Evolutionary conservation across 1,140 invertebrate species (phyloP), one percentile per base, ranked within the genome.

Genomic region (Danaus melanippus): DNA sequence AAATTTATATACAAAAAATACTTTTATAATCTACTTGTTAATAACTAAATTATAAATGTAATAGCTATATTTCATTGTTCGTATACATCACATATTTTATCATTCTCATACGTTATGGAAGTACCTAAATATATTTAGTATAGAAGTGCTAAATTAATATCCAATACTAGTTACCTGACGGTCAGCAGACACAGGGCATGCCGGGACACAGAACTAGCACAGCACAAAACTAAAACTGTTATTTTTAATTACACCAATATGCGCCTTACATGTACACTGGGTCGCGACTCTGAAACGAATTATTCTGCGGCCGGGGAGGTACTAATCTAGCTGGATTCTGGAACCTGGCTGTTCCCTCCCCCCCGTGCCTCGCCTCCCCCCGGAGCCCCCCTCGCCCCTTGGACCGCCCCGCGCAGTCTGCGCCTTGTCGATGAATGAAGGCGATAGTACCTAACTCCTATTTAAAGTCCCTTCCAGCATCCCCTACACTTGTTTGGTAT

Each of bases 351-450:
- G 66, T 61, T 66, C 53, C 65, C 41, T 66, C 53, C 65, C 41
- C 57, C 57, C 47, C 66, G 4, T 32, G 21, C 40, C 49, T 46
- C 58, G 64, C 56, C 72, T 71, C 81, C 74, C 76, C 21, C 7
- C 21, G 4, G 7, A 32, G 50, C 58, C 48, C 64, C 55, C 64
- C 71, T 52, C 65, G 41, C 55, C 57, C 49, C 66, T 7, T 8
- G 21, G 42, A 49, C 43, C 58, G 66, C 58, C 74, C 73, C 81
- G 74, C 76, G 74, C 73, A 74, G 67, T 75, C 76, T 76, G 69
- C 72, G 70, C 69, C 60, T 65, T 61, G 61, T 80, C 80, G 68
- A 86, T 86, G 83, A 86, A 86, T 86, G 83, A 72, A 76, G 47
- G 57, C 56, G 70, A 54, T 67, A 60, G 53, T 59, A 64, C 58